These are phyloP conservation scores for Bubo blakistoni DNA, from an alignment of 2,113 vertebrate species.

Conservation along the genomic window DNA sequence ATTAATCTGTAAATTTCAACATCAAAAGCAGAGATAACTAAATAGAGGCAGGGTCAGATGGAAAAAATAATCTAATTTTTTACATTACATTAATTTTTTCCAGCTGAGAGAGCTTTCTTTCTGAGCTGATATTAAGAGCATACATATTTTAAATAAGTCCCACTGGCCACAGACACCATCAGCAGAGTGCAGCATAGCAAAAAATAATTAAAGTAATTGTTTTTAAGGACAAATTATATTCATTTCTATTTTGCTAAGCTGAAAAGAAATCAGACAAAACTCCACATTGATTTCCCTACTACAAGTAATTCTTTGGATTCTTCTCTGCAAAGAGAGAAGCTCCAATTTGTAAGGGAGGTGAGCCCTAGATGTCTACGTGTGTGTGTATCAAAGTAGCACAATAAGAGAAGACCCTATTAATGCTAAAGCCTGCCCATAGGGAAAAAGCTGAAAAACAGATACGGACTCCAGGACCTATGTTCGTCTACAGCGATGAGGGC, in stretches of 20 bases:
- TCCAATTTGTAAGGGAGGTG: background rate
- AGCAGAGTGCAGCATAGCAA: background rate
- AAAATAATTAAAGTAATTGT: slow-evolving; percentile 35
- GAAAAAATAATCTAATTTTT: slow-evolving; percentile 8
- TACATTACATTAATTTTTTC: background rate
- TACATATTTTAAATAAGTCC: background rate
- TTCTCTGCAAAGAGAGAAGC: background rate
- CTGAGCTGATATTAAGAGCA: background rate
- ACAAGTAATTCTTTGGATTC: background rate
- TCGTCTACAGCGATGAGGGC: background rate
- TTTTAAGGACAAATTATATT: background rate
- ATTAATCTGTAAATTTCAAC: slow-evolving; percentile 10
- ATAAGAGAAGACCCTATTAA: background rate
- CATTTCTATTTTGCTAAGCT: background rate
- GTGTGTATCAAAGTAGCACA: background rate
- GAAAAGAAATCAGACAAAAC: background rate
- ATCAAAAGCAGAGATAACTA: slow-evolving; percentile 25
- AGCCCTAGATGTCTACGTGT: background rate
- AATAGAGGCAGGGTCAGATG: background rate
- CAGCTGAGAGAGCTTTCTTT: background rate
- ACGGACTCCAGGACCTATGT: background rate
- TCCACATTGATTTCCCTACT: background rate
- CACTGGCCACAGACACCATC: background rate
- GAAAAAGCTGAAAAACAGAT: background rate
- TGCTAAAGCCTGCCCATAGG: background rate